Percentiles rank a stretch among this genome's conserved stretches.
Conservation (phyloP, 2,113 vertebrate species). For the Oophaga pumilio region DNA sequence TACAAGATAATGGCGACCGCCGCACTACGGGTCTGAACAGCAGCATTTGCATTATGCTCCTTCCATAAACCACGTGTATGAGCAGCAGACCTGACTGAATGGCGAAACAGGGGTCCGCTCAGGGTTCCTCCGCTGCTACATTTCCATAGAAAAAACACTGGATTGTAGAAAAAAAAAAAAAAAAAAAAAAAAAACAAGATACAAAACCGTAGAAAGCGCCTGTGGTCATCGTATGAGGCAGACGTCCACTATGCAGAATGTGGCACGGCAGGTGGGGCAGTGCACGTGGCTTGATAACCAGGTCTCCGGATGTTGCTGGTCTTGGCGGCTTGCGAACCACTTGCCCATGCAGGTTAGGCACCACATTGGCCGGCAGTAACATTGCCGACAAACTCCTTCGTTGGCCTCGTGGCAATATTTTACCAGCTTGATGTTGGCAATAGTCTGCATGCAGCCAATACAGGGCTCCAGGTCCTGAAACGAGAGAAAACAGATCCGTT, state of each 20-base stretch:
- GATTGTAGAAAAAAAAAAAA: background rate
- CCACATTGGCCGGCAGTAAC: constrained; percentile 96
- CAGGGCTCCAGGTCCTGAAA: constrained; percentile 85
- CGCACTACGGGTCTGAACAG: no score
- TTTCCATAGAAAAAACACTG: background rate
- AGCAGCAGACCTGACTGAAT: background rate
- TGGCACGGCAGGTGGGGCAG: constrained; percentile 90
- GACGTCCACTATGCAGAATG: constrained; percentile 91
- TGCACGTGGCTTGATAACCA: constrained; percentile 90
- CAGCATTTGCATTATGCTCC: background rate
- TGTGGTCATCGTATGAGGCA: constrained; percentile 77
- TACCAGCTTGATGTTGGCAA: constrained; percentile 83
- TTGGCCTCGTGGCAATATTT: constrained; percentile 75
- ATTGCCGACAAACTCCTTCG: constrained; percentile 83
- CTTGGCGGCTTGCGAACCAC: constrained; percentile 95
- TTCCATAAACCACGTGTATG: background rate
- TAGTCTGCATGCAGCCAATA: constrained; percentile 91
- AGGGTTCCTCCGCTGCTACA: no score
- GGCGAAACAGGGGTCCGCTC: background rate
- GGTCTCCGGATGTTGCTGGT: constrained; percentile 89
- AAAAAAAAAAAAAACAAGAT: background rate
- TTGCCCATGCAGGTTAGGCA: constrained; percentile 93
- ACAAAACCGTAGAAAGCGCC: background rate
- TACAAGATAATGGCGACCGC: no score
- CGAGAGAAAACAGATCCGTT: background rate